Conservation (phyloP, 2,888 invertebrate species). For the Myopa tessellatipennis region DNA sequence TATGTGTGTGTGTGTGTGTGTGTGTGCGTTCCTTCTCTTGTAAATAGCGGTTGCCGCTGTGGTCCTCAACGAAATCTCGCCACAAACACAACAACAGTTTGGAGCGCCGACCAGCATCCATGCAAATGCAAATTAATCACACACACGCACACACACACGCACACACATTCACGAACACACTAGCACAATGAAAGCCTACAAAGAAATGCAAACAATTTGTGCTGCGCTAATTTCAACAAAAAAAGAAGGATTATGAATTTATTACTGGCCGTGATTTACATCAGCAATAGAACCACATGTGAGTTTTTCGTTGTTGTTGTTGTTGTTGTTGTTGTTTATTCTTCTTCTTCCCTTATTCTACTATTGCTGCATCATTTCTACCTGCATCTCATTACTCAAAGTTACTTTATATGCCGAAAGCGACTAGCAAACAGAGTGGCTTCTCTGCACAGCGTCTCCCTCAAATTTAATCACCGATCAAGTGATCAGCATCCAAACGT, state of each 20-base stretch:
- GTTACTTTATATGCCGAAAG: not conserved
- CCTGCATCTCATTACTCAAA: conserved; percentile 15
- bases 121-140: conserved; percentile 38
- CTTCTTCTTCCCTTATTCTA: not conserved
- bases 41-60: not conserved
- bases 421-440: not conserved
- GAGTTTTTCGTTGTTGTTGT: conserved; percentile 1
- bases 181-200: not conserved
- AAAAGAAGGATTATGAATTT: conserved; percentile 25
- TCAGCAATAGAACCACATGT: not conserved
- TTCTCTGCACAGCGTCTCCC: too few species aligned
- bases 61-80: conserved; percentile 22
- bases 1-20: conserved; percentile 36
- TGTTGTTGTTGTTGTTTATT: not conserved
- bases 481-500: too few species aligned
- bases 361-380: not conserved
- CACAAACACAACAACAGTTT: not conserved
- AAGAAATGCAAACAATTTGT: conserved; percentile 12
- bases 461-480: too few species aligned
- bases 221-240: conserved; percentile 1
- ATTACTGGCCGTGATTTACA: conserved; percentile 3
- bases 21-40: conserved; percentile 26
- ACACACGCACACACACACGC: conserved; percentile 16
- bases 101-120: conserved; percentile 31
- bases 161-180: not conserved